Evolutionary conservation across 2,113 vertebrate genomes (phyloP).

Genomic region (Potamarius usumacintae): DNA sequence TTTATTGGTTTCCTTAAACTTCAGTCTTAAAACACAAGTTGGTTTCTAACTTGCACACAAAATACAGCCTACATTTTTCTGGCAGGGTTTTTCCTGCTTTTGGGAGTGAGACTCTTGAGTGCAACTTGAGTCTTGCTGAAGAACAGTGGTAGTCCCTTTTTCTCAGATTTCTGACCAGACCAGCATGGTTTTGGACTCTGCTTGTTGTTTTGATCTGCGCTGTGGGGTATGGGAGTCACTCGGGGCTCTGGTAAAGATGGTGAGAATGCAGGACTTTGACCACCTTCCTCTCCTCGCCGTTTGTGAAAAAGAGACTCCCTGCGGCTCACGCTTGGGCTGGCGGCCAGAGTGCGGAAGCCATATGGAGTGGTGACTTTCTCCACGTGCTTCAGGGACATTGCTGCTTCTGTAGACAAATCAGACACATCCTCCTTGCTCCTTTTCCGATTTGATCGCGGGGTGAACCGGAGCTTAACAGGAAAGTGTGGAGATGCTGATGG

Average conservation of each 20-base stretch:
- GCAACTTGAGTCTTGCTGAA: constrained; percentile 45
- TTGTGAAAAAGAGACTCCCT: constrained; percentile 69
- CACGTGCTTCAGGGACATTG: constrained; percentile 65
- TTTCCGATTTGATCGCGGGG: constrained; percentile 11
- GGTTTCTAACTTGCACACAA: too few relatives aligned
- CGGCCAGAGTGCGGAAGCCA: constrained; percentile 63
- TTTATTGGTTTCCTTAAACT: background rate
- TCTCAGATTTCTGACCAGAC: constrained; percentile 27
- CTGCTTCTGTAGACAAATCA: constrained; percentile 57
- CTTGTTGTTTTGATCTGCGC: background rate
- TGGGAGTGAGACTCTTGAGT: constrained; percentile 48
- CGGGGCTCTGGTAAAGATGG: background rate
- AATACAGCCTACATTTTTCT: background rate
- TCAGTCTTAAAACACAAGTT: background rate
- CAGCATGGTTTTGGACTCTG: background rate
- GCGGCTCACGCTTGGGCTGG: constrained; percentile 59
- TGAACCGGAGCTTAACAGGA: constrained; percentile 21
- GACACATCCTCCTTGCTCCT: background rate
- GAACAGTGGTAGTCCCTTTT: constrained; percentile 30
- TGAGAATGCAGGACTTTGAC: background rate
- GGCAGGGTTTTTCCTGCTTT: background rate
- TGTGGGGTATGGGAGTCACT: background rate
- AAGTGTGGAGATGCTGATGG: background rate
- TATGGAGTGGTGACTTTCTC: constrained; percentile 65
- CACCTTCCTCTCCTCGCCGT: background rate